Evolutionary conservation across 2,888 invertebrate species (phyloP).

Genomic region (Dryocosmus kuriphilus): DNA sequence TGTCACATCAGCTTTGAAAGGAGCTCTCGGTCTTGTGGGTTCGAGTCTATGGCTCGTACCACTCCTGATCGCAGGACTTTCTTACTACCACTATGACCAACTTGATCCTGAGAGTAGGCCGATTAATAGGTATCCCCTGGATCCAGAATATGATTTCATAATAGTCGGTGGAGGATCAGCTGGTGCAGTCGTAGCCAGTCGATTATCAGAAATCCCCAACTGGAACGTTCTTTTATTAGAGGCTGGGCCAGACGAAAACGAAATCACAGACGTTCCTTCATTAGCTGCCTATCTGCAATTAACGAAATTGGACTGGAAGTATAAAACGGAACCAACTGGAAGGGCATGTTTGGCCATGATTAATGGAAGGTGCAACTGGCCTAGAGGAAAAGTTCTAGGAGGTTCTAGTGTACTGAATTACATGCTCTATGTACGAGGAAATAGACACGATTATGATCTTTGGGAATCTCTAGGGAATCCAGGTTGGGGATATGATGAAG

Average conservation of each 20-base stretch:
- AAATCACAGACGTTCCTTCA: slow-evolving; percentile 92
- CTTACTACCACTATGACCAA: slow-evolving; percentile 88
- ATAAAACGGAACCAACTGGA: slow-evolving; percentile 91
- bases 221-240: slow-evolving; percentile 90
- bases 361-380: slow-evolving; percentile 91
- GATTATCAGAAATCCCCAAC: slow-evolving; percentile 86
- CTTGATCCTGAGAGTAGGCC: slow-evolving; percentile 90
- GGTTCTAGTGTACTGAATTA: slow-evolving; percentile 93
- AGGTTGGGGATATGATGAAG: slow-evolving; percentile 92
- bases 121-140: slow-evolving; percentile 83
- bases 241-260: slow-evolving; percentile 93
- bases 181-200: slow-evolving; percentile 91
- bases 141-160: slow-evolving; percentile 90
- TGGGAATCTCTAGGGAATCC: slow-evolving; percentile 93
- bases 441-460: slow-evolving; percentile 89
- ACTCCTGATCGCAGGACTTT: slow-evolving; percentile 88
- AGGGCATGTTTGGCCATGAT: slow-evolving; percentile 91
- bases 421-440: slow-evolving; percentile 94
- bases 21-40: slow-evolving; percentile 86
- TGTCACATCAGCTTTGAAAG: slow-evolving; percentile 87
- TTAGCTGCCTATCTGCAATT: slow-evolving; percentile 92
- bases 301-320: slow-evolving; percentile 92
- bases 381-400: slow-evolving; percentile 92
- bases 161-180: slow-evolving; percentile 93
- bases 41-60: slow-evolving; percentile 92